A percentile compares a stretch with the other conserved stretches of the same genome.
These are phyloP conservation scores for Hermatobates lingyangjiaoensis DNA, from an alignment of 1,140 invertebrate species.

Conservation along the genomic window DNA sequence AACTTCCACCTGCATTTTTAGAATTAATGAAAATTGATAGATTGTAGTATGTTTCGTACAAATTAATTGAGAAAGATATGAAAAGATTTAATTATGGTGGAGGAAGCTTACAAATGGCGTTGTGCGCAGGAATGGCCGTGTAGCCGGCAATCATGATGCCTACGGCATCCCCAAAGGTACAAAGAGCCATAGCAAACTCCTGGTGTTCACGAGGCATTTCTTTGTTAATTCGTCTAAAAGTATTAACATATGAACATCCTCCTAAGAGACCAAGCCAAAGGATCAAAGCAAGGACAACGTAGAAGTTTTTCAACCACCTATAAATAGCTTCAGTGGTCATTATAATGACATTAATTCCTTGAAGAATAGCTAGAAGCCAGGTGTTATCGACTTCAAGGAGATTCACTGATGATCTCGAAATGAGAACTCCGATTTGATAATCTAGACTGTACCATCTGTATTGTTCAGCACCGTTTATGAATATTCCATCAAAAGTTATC, in stretches of 20 bases:
- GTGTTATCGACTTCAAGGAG: constrained; percentile 45
- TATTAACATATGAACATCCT: constrained; percentile 72
- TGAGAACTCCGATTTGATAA: constrained; percentile 74
- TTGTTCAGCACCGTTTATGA: constrained; percentile 39
- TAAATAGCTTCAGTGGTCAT: constrained; percentile 48
- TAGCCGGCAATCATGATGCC: constrained; percentile 55
- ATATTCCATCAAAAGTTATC: constrained; percentile 45
- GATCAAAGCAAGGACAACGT: constrained; percentile 50
- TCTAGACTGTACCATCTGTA: constrained; percentile 71
- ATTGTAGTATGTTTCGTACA: too few relatives aligned
- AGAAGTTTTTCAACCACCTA: constrained; percentile 50
- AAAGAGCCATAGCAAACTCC: constrained; percentile 45
- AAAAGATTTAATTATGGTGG: too few relatives aligned
- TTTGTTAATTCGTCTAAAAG: constrained; percentile 54
- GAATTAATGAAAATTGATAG: too few relatives aligned
- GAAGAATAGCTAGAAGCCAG: constrained; percentile 56
- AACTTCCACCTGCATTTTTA: too few relatives aligned
- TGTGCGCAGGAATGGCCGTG: constrained; percentile 52
- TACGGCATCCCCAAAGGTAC: constrained; percentile 47
- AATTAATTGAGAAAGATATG: too few relatives aligned
- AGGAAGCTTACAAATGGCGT: constrained; percentile 42
- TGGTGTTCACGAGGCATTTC: constrained; percentile 41
- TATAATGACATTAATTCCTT: constrained; percentile 41
- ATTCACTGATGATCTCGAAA: constrained; percentile 69
- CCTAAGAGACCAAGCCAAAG: constrained; percentile 65